These are phyloP conservation scores for Atrichornis clamosus DNA, from an alignment of 2,113 vertebrate genomes.

Conservation along the genomic window DNA sequence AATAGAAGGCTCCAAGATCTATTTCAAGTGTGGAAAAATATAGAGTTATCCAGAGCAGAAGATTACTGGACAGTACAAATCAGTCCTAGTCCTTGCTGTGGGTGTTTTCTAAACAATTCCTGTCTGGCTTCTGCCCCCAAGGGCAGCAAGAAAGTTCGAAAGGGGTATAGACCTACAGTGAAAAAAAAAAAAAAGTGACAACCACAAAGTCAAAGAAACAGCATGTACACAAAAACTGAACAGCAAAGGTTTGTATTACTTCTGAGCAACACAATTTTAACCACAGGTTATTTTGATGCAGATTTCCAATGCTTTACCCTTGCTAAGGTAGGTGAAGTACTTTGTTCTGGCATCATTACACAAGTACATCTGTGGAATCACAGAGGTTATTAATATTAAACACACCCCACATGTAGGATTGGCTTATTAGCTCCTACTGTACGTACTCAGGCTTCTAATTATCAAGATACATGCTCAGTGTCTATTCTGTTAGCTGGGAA, in stretches of 20 bases:
- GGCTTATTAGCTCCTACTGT: not conserved
- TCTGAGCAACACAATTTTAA: not conserved
- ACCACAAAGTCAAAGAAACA: not conserved
- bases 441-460: not conserved
- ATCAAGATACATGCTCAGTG: not conserved
- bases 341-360: not conserved
- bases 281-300: not conserved
- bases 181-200: not conserved
- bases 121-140: not conserved
- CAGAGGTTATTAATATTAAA: slow-evolving; percentile 1
- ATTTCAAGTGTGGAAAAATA: not conserved
- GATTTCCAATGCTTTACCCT: not conserved
- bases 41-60: not conserved
- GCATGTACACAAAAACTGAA: not conserved
- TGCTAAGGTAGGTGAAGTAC: not conserved
- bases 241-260: not conserved
- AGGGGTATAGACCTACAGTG: fast-evolving
- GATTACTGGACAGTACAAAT: not conserved
- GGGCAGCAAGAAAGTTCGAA: not conserved
- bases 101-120: not conserved
- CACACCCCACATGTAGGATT: not conserved
- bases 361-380: not conserved
- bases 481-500: not conserved
- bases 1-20: not conserved
- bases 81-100: not conserved